Evolutionary conservation across 30 jellyfish, hydroid and myxozoan species (phyloP), one percentile per base, ranked within the genome.

Genomic region (Hydractinia symbiolongicarpus): DNA sequence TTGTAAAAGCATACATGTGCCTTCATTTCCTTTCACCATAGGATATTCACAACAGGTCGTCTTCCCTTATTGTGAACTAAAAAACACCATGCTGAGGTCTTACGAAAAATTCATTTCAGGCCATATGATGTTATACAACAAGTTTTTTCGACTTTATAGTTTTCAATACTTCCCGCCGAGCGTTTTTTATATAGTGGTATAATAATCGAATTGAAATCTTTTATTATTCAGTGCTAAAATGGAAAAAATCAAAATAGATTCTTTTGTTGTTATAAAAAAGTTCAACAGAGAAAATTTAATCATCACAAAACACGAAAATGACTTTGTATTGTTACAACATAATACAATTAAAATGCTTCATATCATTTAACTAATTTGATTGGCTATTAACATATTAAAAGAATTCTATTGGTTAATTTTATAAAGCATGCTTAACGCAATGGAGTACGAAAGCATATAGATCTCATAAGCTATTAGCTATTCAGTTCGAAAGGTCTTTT

Each of bases 141-240:
- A 64, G 40, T 16, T 64, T 64, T 64, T 13, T 51, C 74, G 19
- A 51, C 19, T 51, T 64, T 64, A 64, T 64, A 64, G 40, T 7
- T 64, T 64, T 64, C 74, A 64, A 64, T 64, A 64, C 40, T 51
- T 64, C 74, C 74, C 74, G 74, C 74, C 74, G 74, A n/a, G 74
- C 4, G 4, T 7, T 51, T 64, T n/a, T 64, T 30, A 30, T 30
- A 30, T 30, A 30, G 44, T 0, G 44, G 44, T 30, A 30, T 30
- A 30, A 30, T 30, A 30, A 30, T 0, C 44, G 44, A 30, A 30
- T 30, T 30, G 44, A 30, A 30, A 30, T 30, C 44, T 30, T 30
- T 30, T 30, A 30, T 30, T 30, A 30, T 30, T 1, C 44, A 30
- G 44, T 30, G 44, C 2, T 30, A 30, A 30, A 30, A 30, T 30